Evolutionary conservation across 1,140 invertebrate species (phyloP), one percentile per base, ranked within the genome.

Genomic region (Meteorus sp.): DNA sequence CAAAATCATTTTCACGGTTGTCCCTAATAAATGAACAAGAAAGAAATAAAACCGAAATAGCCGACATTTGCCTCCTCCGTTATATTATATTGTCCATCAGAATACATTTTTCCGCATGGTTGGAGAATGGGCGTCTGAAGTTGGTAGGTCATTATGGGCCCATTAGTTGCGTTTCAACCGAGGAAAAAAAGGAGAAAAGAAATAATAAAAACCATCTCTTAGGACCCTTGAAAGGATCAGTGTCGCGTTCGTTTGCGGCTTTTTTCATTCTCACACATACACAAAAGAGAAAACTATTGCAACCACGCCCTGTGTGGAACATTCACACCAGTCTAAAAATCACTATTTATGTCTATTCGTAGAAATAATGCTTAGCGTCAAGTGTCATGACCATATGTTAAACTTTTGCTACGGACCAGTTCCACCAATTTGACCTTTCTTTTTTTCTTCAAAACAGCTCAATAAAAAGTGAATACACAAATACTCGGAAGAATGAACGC

Each of bases 371-470:
- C 23, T 22, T 35, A 25, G 56, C 47, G 22, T 58, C 45, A 43
- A 58, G 56, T 58, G 47, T 50, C 50, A 37, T 25, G 43, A n/a
- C 35, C 56, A 58, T 25, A 57, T 57, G 55, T 57, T 33, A 23
- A 33, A 56, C 41, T 41, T 47, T 19, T 25, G 22, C 15, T 8
- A 33, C 9, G 23, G 20, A 45, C 8, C 35, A n/a, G 15, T 39
- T 4, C 13, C 27, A 29, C n/a, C n/a, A n/a, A n/a, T n/a, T n/a
- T n/a, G 35, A 39, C 35, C 35, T 39, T 39, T 39, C n/a, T 33
- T 39, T 39, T n/a, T 39, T 37, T 17, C 6, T 53, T 13, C 51
- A 53, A 33, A 19, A 52, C 29, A 52, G 7, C 20, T 9, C 13
- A 52, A 41, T 6, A n/a, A n/a, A 41, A 33, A 33, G n/a, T 33